A percentile compares a stretch with the other conserved stretches of the same genome.
These are phyloP conservation scores for Mola mola DNA, from an alignment of 2,113 vertebrate genomes.

Conservation along the genomic window DNA sequence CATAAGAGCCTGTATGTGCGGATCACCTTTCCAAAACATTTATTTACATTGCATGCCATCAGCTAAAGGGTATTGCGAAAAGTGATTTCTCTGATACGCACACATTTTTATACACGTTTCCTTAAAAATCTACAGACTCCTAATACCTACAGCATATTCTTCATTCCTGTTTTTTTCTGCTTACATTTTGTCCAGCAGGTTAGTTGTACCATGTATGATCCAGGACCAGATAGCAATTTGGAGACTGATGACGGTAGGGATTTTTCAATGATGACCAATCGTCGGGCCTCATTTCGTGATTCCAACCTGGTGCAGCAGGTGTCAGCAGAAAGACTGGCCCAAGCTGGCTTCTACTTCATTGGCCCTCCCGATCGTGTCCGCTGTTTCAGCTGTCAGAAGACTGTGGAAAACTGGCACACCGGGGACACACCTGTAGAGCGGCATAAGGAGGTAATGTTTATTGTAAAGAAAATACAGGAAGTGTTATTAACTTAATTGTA, in stretches of 20 bases:
- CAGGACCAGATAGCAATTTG: slow-evolving; percentile 49
- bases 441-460: slow-evolving; percentile 77
- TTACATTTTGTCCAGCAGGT: slow-evolving; percentile 8
- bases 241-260: slow-evolving; percentile 65
- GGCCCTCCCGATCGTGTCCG: slow-evolving; percentile 87
- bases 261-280: slow-evolving; percentile 78
- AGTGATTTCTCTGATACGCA: background rate
- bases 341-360: slow-evolving; percentile 90
- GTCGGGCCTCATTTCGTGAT: slow-evolving; percentile 83
- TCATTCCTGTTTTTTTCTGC: slow-evolving; percentile 23
- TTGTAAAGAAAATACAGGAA: background rate
- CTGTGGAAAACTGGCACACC: slow-evolving; percentile 85
- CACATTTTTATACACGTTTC: background rate
- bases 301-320: slow-evolving; percentile 82
- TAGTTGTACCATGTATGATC: slow-evolving; percentile 67
- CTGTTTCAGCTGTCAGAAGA: slow-evolving; percentile 89
- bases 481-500: background rate
- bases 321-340: slow-evolving; percentile 81
- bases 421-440: slow-evolving; percentile 86
- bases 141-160: background rate
- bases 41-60: too few species aligned
- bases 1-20: background rate
- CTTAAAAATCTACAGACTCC: background rate
- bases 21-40: background rate
- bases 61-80: too few species aligned